Evolutionary conservation across 2,113 vertebrate genomes (phyloP).

Genomic region (Arizona elegans): DNA sequence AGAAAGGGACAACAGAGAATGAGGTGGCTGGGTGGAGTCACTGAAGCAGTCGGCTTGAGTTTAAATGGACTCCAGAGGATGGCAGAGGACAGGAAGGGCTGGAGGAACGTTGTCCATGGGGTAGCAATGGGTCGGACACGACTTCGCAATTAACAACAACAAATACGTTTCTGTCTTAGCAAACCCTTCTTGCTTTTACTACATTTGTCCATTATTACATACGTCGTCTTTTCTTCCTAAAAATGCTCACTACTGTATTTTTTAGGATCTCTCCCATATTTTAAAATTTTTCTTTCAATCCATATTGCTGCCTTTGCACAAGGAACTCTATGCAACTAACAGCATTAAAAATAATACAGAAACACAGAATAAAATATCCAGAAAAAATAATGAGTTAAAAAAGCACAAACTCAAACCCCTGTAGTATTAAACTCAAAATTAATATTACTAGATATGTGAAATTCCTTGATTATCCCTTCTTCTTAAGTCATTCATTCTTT

Average conservation of each 20-base stretch:
- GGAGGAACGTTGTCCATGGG: no score
- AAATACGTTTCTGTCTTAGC: background rate
- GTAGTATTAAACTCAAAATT: background rate
- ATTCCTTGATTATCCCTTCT: background rate
- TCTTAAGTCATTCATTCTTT: background rate
- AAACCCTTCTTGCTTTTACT: background rate
- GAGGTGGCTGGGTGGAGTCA: no score
- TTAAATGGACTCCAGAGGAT: no score
- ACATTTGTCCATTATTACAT: background rate
- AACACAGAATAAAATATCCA: background rate
- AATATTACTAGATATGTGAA: background rate
- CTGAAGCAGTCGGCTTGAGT: no score
- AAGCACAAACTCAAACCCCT: background rate
- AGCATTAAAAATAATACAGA: background rate
- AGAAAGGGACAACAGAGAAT: no score
- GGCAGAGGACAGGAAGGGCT: no score
- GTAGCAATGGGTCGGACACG: no score
- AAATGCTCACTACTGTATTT: background rate
- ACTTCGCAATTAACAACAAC: no score
- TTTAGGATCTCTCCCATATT: background rate
- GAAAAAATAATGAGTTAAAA: background rate
- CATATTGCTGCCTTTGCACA: background rate
- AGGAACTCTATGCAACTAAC: background rate
- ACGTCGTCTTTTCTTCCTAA: background rate
- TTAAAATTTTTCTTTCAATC: background rate